Evolutionary conservation across 1,140 invertebrate genomes (phyloP).

Genomic region (Lepidurus arcticus): DNA sequence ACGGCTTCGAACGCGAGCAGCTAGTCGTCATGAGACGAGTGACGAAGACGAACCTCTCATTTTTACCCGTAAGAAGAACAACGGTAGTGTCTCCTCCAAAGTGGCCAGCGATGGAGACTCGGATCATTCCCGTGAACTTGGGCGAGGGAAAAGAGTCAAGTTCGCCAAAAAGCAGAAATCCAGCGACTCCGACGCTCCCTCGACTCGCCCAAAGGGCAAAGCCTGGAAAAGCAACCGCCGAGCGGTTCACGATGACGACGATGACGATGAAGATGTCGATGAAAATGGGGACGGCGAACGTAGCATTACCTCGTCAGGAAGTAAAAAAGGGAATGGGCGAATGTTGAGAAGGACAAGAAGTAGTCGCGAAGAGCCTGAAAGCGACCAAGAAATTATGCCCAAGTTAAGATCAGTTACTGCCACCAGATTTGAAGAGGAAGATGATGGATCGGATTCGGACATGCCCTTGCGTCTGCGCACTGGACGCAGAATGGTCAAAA

Average conservation of each 20-base stretch:
- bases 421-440: neutral
- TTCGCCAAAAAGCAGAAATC: neutral
- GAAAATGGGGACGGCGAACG: conserved; percentile 44
- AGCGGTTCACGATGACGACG: conserved; percentile 37
- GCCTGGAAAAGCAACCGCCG: conserved; percentile 7
- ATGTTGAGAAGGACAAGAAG: conserved; percentile 34
- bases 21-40: neutral
- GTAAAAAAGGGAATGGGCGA: conserved; percentile 41
- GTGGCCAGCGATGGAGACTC: neutral
- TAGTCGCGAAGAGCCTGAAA: conserved; percentile 8
- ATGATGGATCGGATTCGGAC: neutral
- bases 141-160: neutral
- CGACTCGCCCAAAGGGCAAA: neutral
- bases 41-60: neutral
- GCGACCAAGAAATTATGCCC: neutral
- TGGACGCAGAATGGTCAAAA: neutral
- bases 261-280: conserved; percentile 43
- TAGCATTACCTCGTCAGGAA: conserved; percentile 42
- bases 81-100: neutral
- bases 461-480: neutral
- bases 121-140: neutral
- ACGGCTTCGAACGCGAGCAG: neutral
- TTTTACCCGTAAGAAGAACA: neutral
- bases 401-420: neutral
- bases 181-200: neutral